These are phyloP conservation scores for Gryon sp. DNA, from an alignment of 1,140 invertebrate species.

Conservation along the genomic window DNA sequence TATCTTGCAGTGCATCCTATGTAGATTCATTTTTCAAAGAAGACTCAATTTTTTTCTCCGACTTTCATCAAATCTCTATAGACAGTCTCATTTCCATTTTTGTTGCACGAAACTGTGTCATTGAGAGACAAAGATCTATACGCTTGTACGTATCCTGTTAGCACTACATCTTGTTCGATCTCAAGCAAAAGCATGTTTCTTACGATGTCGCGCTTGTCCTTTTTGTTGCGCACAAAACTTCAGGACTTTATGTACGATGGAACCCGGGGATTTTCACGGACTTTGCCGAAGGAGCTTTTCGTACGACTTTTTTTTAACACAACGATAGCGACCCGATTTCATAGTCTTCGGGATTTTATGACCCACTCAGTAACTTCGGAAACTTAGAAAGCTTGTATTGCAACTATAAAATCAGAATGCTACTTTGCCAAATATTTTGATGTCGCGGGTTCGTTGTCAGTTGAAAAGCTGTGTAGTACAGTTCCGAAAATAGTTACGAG, in stretches of 20 bases:
- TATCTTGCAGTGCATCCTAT: conserved; percentile 5
- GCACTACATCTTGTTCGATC: conserved; percentile 45
- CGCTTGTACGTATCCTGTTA: conserved; percentile 19
- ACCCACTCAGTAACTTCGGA: conserved; percentile 47
- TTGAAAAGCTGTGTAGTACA: background rate
- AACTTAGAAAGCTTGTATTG: conserved; percentile 37
- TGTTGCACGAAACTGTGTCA: background rate
- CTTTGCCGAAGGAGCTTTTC: conserved; percentile 48
- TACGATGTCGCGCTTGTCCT: conserved; percentile 12
- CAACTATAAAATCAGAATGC: conserved; percentile 37
- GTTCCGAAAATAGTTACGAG: background rate
- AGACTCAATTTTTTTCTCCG: conserved; percentile 7
- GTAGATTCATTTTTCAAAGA: conserved; percentile 4
- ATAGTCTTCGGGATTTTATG: conserved; percentile 40
- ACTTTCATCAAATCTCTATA: background rate
- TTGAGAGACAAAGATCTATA: conserved; percentile 23
- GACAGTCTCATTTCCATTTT: conserved; percentile 29
- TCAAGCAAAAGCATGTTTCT: conserved; percentile 16
- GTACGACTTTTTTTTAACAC: conserved; percentile 38
- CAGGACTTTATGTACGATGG: conserved; percentile 53
- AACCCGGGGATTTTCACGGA: conserved; percentile 45
- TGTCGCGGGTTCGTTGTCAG: background rate
- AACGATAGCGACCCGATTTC: conserved; percentile 36
- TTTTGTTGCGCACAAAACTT: conserved; percentile 39
- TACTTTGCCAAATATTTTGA: conserved; percentile 33